These are phyloP conservation scores for Lymantria monacha DNA, from an alignment of 2,888 invertebrate species.

Conservation along the genomic window DNA sequence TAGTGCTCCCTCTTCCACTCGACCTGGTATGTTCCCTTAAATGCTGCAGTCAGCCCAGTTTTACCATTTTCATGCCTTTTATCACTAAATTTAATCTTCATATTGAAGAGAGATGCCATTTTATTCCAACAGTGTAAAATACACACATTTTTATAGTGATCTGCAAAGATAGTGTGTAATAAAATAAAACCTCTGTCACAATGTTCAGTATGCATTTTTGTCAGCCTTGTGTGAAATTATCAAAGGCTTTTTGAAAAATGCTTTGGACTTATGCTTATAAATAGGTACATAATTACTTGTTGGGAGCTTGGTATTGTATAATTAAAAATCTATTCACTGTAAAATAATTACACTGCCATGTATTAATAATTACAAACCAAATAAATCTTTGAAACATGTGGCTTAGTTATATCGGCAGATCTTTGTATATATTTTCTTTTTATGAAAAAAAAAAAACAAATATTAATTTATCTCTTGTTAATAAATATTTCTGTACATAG, in stretches of 20 bases:
- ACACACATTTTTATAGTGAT: conserved; percentile 77
- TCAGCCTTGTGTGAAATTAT: conserved; percentile 59
- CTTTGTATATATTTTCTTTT: conserved; percentile 75
- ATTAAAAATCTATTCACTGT: too few species aligned
- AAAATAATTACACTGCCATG: too few species aligned
- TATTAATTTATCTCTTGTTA: conserved; percentile 32
- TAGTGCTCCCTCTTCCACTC: too few species aligned
- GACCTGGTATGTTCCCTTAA: too few species aligned
- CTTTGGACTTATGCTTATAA: conserved; percentile 44
- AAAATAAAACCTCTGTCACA: conserved; percentile 24
- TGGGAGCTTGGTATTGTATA: not conserved
- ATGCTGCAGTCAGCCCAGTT: too few species aligned
- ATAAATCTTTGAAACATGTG: conserved; percentile 52
- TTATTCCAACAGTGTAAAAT: conserved; percentile 6
- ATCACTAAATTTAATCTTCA: too few species aligned
- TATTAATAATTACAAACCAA: not conserved
- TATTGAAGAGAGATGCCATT: too few species aligned
- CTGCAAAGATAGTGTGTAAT: conserved; percentile 78
- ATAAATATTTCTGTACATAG: conserved; percentile 32
- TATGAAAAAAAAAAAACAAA: conserved; percentile 34
- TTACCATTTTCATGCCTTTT: too few species aligned
- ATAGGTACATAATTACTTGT: not conserved
- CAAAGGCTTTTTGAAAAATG: conserved; percentile 74
- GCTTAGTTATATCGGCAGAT: conserved; percentile 73
- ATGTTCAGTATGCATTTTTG: conserved; percentile 64